A percentile compares a stretch with the other conserved stretches of the same genome.
phyloP scores from a whole-genome alignment of 2,888 invertebrate species.

The Catonia carolina region DNA sequence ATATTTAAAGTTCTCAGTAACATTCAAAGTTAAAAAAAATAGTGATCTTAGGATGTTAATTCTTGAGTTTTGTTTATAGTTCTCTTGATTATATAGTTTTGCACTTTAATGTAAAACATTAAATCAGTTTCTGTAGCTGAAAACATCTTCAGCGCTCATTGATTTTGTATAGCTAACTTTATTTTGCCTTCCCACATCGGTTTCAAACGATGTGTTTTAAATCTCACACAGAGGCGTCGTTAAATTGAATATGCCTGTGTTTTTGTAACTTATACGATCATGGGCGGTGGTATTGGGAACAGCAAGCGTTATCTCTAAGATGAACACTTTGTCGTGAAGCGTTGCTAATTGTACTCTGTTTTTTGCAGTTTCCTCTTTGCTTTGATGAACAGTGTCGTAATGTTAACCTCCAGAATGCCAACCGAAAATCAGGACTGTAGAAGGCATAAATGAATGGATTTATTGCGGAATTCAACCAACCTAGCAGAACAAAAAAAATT shows the following conservation, averaged over 20 bases:
- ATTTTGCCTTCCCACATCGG: no score
- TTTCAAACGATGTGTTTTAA: no score
- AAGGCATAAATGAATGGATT: constrained; percentile 89
- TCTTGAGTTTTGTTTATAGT: no score
- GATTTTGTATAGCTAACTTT: no score
- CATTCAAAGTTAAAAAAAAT: no score
- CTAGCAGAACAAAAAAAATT: constrained; percentile 37
- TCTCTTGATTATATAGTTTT: no score
- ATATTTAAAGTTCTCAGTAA: no score
- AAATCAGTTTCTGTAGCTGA: no score
- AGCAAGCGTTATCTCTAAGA: constrained; percentile 12
- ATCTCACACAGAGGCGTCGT: constrained; percentile 1
- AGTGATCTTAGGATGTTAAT: no score
- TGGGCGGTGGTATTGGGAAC: constrained; percentile 9
- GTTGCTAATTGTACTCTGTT: constrained; percentile 1
- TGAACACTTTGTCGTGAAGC: constrained; percentile 17
- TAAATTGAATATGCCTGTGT: neutral
- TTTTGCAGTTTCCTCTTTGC: neutral
- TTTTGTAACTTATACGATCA: constrained; percentile 8
- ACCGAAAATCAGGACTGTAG: constrained; percentile 78
- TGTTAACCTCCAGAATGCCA: constrained; percentile 80
- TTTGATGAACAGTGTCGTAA: constrained; percentile 55
- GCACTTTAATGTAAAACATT: no score
- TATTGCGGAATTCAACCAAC: constrained; percentile 85
- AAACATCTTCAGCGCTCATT: no score